Conservation (phyloP, 1,140 invertebrate species). For the Hirudo medicinalis region DNA sequence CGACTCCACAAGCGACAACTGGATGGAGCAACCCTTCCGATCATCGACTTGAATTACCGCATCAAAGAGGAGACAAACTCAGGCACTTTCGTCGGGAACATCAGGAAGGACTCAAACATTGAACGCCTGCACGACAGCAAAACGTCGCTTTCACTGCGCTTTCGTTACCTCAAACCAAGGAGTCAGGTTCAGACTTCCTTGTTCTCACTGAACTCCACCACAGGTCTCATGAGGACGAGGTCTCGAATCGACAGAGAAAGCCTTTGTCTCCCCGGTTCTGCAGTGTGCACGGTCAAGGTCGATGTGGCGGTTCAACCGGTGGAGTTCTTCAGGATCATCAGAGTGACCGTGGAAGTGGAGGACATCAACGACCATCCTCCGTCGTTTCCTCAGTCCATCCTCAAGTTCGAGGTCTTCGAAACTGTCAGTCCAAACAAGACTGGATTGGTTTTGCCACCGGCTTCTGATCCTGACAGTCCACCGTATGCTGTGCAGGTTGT, state of each 20-base stretch:
- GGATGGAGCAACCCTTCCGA: neutral
- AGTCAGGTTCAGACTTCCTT: neutral
- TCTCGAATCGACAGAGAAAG: neutral
- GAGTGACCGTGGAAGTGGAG: constrained; percentile 24
- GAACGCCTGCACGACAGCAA: neutral
- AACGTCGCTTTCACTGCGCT: neutral
- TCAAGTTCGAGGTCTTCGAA: constrained; percentile 30
- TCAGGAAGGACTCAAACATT: neutral
- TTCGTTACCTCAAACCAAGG: neutral
- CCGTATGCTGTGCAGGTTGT: constrained; percentile 7
- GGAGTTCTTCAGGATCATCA: constrained; percentile 12
- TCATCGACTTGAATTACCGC: neutral
- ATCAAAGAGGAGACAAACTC: neutral
- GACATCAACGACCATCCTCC: constrained; percentile 37
- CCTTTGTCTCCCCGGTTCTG: neutral
- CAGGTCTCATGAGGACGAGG: neutral
- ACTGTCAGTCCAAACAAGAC: constrained; percentile 23
- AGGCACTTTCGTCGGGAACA: neutral
- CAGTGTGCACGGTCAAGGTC: neutral
- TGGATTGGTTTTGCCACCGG: constrained; percentile 28
- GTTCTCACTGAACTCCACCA: neutral
- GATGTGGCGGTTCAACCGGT: constrained; percentile 17
- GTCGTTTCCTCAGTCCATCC: constrained; percentile 27
- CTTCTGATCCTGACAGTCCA: constrained; percentile 29
- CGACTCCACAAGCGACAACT: neutral